Percentiles rank a stretch among this genome's conserved stretches.
Evolutionary conservation across 2,113 vertebrate genomes (phyloP).

Genomic region (Brienomyrus brachyistius): DNA sequence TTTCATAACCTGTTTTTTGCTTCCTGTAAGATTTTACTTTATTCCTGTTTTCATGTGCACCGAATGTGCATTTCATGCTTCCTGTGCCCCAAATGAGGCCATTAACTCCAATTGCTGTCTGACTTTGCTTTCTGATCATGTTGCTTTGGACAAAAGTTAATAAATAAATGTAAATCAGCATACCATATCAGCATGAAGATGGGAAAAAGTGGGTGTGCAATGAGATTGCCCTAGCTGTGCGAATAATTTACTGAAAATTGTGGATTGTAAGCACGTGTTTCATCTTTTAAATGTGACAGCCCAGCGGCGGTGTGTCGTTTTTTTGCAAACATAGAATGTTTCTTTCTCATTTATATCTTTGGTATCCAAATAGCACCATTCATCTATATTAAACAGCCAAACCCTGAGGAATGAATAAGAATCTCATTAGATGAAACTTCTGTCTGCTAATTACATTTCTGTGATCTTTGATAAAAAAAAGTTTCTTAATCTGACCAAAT

Average conservation of each 20-base stretch:
- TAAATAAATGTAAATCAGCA: background rate
- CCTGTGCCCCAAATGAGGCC: background rate
- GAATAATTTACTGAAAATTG: background rate
- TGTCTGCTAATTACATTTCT: background rate
- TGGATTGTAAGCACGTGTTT: background rate
- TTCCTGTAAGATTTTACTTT: background rate
- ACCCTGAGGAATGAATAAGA: background rate
- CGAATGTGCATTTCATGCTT: background rate
- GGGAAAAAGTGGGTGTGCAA: background rate
- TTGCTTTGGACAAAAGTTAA: background rate
- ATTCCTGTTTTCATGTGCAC: background rate
- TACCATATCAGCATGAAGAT: background rate
- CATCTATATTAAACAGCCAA: slow-evolving; percentile 1
- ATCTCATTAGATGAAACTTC: background rate
- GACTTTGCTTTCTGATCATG: background rate
- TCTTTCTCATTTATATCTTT: background rate
- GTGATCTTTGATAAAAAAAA: slow-evolving; percentile 12
- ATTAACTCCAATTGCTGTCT: background rate
- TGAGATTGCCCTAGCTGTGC: background rate
- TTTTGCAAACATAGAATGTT: background rate
- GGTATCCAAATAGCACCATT: slow-evolving; percentile 10
- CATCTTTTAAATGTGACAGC: background rate
- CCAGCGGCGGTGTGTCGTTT: background rate
- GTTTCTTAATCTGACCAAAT: background rate
- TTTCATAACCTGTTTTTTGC: background rate